Evolutionary conservation across 2,113 vertebrate genomes (phyloP).

Genomic region (Lynx canadensis): DNA sequence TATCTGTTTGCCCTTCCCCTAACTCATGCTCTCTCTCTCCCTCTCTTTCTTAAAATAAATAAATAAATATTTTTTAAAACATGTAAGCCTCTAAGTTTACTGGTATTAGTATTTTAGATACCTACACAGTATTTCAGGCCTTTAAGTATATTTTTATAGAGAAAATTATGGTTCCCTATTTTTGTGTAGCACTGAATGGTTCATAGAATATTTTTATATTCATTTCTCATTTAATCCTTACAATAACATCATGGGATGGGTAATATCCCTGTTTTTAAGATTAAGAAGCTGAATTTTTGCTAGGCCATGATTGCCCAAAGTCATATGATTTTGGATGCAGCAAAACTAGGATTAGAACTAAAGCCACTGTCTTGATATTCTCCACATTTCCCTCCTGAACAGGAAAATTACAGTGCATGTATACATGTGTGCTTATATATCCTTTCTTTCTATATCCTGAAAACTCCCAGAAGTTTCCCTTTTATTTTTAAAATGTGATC

Average conservation of each 20-base stretch:
- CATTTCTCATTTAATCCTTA: not conserved
- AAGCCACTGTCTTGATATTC: not conserved
- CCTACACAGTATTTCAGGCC: not conserved
- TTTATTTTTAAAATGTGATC: not conserved
- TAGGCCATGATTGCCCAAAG: not conserved
- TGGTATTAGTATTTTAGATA: not conserved
- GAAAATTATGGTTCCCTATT: not conserved
- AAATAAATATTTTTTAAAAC: not conserved
- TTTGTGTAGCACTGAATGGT: not conserved
- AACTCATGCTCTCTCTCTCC: too few relatives aligned
- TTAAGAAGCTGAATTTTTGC: not conserved
- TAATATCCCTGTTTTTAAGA: not conserved
- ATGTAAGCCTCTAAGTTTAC: not conserved
- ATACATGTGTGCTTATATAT: not conserved
- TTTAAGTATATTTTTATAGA: conserved; percentile 26
- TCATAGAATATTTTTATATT: not conserved
- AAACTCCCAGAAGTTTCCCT: not conserved
- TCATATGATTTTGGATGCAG: not conserved
- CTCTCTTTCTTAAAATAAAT: too few relatives aligned
- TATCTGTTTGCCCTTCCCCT: too few relatives aligned
- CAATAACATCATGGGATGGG: not conserved
- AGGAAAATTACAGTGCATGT: not conserved
- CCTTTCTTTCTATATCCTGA: not conserved
- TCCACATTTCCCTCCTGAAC: not conserved
- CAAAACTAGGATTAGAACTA: conserved; percentile 23